phyloP scores from a whole-genome alignment of 2,113 vertebrate species.

The Pachycephala philippinensis region DNA sequence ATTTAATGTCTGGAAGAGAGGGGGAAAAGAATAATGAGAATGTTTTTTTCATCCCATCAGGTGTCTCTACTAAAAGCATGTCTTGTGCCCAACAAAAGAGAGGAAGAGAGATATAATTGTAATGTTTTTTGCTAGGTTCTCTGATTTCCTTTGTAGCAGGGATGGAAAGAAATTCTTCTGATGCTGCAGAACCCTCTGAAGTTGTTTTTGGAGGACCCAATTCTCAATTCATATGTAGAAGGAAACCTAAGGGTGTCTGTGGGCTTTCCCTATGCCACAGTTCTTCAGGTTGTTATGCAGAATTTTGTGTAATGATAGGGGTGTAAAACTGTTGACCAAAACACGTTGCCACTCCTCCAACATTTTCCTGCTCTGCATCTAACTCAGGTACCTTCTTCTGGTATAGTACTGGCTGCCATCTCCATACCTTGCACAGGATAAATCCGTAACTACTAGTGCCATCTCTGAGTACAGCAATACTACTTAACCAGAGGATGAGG shows the following conservation, averaged over 20 bases:
- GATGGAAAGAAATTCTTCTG: neutral
- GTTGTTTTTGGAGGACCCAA: neutral
- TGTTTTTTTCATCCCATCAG: neutral
- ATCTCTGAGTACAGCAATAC: neutral
- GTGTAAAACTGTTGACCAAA: neutral
- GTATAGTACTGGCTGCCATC: neutral
- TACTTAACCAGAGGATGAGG: neutral
- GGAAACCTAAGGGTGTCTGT: neutral
- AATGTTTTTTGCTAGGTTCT: neutral
- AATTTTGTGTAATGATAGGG: neutral
- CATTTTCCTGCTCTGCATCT: neutral
- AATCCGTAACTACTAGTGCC: neutral
- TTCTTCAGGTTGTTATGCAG: neutral
- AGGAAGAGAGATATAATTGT: neutral
- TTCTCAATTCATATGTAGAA: neutral
- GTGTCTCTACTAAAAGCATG: neutral
- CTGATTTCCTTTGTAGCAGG: neutral
- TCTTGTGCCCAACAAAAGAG: neutral
- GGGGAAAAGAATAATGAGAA: fast-evolving
- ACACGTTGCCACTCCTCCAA: neutral
- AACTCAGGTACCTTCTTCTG: neutral
- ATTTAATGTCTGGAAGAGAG: neutral
- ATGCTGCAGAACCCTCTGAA: neutral
- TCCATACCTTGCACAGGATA: neutral
- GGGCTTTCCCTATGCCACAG: neutral